Conservation (phyloP, 2,113 vertebrate genomes). For the Siniperca knerii region DNA sequence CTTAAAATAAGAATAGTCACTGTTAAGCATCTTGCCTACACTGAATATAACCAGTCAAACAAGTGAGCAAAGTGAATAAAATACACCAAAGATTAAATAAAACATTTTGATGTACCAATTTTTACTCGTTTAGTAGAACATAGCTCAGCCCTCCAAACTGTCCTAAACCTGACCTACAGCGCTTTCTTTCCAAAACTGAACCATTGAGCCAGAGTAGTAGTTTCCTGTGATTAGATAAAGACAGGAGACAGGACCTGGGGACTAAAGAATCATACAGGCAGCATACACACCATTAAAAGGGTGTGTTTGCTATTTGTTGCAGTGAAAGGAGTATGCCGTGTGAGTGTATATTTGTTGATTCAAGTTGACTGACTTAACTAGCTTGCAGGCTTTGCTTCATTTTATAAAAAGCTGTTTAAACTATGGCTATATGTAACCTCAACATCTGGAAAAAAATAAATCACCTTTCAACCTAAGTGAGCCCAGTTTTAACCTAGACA, state of each 20-base stretch:
- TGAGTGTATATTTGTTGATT: background rate
- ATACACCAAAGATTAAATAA: background rate
- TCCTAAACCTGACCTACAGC: background rate
- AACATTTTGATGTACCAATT: background rate
- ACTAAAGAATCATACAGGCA: slow-evolving; percentile 25
- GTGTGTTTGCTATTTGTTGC: background rate
- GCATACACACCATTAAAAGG: background rate
- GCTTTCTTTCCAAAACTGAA: slow-evolving; percentile 1
- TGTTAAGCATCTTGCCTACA: background rate
- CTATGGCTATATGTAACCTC: background rate
- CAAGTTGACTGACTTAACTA: background rate
- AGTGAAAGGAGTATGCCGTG: background rate
- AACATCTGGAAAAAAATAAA: background rate
- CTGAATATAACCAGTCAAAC: background rate
- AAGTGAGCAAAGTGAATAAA: background rate
- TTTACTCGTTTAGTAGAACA: background rate
- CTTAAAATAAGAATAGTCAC: background rate
- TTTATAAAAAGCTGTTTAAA: background rate
- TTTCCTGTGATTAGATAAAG: background rate
- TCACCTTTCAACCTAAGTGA: background rate
- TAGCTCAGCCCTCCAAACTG: background rate
- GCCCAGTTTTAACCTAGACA: background rate
- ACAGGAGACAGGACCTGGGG: slow-evolving; percentile 20
- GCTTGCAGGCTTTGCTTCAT: background rate
- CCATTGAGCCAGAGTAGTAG: background rate